Conservation (phyloP, 2,113 vertebrate species). For the Clarias macrocephalus region DNA sequence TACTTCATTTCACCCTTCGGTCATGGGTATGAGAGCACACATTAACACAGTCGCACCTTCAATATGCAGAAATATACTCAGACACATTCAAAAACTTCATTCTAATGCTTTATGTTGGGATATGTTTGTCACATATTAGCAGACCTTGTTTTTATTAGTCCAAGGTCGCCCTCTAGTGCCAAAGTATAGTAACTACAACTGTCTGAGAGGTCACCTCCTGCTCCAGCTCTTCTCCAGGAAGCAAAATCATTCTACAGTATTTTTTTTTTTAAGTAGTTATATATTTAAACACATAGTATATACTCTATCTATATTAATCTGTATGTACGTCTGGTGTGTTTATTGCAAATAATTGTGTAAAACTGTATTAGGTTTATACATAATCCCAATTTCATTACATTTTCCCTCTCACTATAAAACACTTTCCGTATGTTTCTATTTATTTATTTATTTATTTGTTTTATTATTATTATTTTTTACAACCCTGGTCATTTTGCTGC, state of each 20-base stretch:
- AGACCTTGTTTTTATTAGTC: not conserved
- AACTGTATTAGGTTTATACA: not conserved
- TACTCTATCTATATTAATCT: not conserved
- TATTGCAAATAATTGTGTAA: not conserved
- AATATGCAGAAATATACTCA: not conserved
- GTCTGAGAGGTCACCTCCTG: conserved; percentile 5
- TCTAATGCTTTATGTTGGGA: not conserved
- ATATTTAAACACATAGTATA: not conserved
- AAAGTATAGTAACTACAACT: conserved; percentile 18
- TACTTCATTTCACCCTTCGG: conserved; percentile 98
- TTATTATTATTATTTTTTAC: no score
- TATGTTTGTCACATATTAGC: not conserved
- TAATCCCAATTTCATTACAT: not conserved
- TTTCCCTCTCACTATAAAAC: not conserved
- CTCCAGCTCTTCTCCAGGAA: not conserved
- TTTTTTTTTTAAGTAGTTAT: not conserved
- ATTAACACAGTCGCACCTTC: not conserved
- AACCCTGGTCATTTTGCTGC: not conserved
- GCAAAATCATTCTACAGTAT: not conserved
- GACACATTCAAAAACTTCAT: not conserved
- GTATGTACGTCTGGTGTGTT: not conserved
- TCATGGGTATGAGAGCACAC: conserved; percentile 79
- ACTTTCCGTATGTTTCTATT: not conserved
- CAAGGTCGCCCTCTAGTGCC: conserved; percentile 16
- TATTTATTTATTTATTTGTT: no score